Evolutionary conservation across 2,797 vertebrate genomes (phyloP), one percentile per base, ranked within the genome.

Genomic region (Falco biarmicus): DNA sequence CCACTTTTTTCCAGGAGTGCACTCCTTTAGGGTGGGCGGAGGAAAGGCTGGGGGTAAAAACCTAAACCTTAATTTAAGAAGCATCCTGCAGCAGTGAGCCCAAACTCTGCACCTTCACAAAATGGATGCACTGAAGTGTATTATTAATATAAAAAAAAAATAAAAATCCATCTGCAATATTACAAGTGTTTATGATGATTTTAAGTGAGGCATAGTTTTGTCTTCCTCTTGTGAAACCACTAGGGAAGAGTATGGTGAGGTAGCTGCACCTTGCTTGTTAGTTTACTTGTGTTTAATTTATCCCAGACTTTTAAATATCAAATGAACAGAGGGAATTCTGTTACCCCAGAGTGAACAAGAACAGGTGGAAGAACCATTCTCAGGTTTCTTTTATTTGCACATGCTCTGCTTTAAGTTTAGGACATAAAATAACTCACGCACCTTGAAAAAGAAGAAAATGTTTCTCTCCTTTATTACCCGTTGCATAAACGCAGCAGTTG

Each of bases 1-100:
- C 75, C 45, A 64, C 50, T 54, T 39, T 82, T 89, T 57, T 60
- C n/a, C 1, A 6, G 66, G 25, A 73, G 13, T 41, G 26, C 4
- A 2, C 18, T 84, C 70, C 24, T 13, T 77, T 39, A 31, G 63
- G 53, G 57, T 69, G 21, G 48, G 54, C 60, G 69, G 50, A 83
- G 21, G 25, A 79, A 89, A 94, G 47, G 29, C 37, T 77, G 51
- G 3, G 5, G 34, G 22, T 15, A 9, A 78, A 76, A 91, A 10
- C 8, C 8, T 51, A 85, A 87, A 24, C 15, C 22, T 89, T 59
- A 69, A 63, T 86, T 90, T 75, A 90, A 90, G 81, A 63, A 81
- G 14, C 10, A 6, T n/a, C 68, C 34, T 81, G 53, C 3, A 2
- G 10, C 37, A 68, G 21, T 0, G 0, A 83, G 45, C 21, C 34